Evolutionary conservation across 1,140 invertebrate species (phyloP), one percentile per base, ranked within the genome.

Genomic region (Scylla paramamosain): DNA sequence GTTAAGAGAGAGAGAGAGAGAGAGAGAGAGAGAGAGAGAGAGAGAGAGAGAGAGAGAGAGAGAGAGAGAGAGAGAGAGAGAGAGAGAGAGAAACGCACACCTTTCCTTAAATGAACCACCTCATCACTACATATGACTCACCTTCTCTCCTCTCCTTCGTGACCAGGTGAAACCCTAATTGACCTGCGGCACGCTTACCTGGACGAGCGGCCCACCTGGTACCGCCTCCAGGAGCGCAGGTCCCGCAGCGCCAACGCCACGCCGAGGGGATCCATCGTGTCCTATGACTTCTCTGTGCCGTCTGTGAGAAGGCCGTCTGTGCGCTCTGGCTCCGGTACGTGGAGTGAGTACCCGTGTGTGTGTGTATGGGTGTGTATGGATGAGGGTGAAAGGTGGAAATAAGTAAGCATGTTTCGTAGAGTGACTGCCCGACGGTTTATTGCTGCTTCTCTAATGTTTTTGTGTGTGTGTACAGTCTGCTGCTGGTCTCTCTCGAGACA

Each of bases 161-260:
- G 29, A 14, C 94, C 97, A 96, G 97, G 97, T 10, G 98, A 99
- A 97, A 98, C 98, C 96, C 98, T 97, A 52, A 98, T 99, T 77
- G 98, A 98, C 96, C 96, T 98, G 52, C 97, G 98, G 96, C 98
- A 98, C 97, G 98, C 98, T 7, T 98, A 99, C 96, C 97, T 99
- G 86, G 98, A 98, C 96, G 98, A 99, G 96, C 98, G 98, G 94
- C 98, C 98, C 6, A 98, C 98, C 32, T 99, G 98, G 98, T 99
- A 98, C 97, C 98, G 98, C 28, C 97, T 99, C 86, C 98, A 99
- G 96, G 98, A 98, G 97, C 98, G 98, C 0, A 97, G 98, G 91
- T 97, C 98, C 31, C 95, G 31, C 96, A 98, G 98, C 0, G 98
- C 98, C 0, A 98, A 98, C 96, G 98, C 98, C 0, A 98, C 98